These are phyloP conservation scores for Rutpela maculata DNA, from an alignment of 2,888 invertebrate genomes.

Conservation along the genomic window DNA sequence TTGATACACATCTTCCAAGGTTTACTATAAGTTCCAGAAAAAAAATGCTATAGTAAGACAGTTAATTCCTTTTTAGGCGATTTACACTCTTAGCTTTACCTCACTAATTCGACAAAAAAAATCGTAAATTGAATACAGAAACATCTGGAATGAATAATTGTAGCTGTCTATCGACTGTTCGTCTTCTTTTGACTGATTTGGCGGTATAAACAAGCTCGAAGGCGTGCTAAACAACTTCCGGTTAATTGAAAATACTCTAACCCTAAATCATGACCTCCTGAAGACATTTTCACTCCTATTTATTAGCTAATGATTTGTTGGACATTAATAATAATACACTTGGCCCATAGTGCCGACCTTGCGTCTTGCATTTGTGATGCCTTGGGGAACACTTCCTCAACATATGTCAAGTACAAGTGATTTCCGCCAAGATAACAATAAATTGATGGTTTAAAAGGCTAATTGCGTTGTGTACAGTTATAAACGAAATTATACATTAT, in stretches of 20 bases:
- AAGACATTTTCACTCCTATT: background rate
- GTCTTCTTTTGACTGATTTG: no score
- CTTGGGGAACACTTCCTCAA: slow-evolving; percentile 7
- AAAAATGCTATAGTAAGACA: no score
- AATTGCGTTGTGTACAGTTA: slow-evolving; percentile 15
- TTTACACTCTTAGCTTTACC: no score
- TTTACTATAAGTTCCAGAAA: no score
- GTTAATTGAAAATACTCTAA: background rate
- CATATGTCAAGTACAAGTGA: slow-evolving; percentile 11
- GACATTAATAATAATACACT: background rate
- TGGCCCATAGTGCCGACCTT: background rate
- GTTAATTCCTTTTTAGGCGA: no score
- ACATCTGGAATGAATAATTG: no score
- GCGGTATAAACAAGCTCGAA: no score
- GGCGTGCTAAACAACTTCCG: background rate
- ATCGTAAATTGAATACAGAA: no score
- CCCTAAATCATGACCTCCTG: background rate
- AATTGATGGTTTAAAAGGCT: slow-evolving; percentile 9
- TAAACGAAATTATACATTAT: slow-evolving; percentile 27
- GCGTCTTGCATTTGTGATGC: background rate
- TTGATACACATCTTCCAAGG: no score
- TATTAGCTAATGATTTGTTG: background rate
- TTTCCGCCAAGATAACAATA: slow-evolving; percentile 23
- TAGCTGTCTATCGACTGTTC: no score
- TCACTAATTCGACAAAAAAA: no score